Evolutionary conservation across 2,113 vertebrate genomes (phyloP), one percentile per base, ranked within the genome.

Genomic region (Megaleporinus macrocephalus): DNA sequence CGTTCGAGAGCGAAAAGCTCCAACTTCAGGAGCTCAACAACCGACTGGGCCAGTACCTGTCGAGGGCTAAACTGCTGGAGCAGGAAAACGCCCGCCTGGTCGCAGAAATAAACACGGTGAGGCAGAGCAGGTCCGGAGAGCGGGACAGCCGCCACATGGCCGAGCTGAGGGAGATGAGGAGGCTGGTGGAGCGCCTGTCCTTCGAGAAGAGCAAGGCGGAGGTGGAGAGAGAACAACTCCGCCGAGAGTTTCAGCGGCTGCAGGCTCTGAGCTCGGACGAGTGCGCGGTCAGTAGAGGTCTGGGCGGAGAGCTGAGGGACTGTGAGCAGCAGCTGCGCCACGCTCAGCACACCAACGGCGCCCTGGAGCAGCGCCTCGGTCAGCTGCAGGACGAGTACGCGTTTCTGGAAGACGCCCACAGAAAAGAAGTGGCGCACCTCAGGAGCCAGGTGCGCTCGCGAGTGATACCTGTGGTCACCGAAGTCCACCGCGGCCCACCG

Each of bases 11-110:
- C 65, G 96, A 97, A 72, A 95, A 95, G 84, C 88, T 92, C 11
- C 95, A 97, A 85, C 92, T 98, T 70, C 95, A 94, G 85, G 92
- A 94, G 86, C 95, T 97, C 72, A 97, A 99, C 88, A 87, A 90
- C 88, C 94, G 95, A 75, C 94, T 99, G 44, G 80, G 89, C 20
- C 94, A 96, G 36, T 99, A 98, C 73, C 92, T 98, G 68, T 89
- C 91, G 83, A 92, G 95, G 62, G 95, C 96, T 20, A 93, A 95
- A 87, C 94, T 96, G 84, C 81, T 99, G 88, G 97, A 99, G 92
- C 88, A 90, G 13, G 95, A 96, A 80, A 97, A 97, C 77, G 88
- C 88, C 61, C 88, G 86, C 33, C 94, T 99, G 26, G 74, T 92
- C 0, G 27, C 88, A 1, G 95, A 97, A 86, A 93, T 96, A 41